A percentile compares a stretch with the other conserved stretches of the same genome.
These are phyloP conservation scores for Geotrupes spiniger DNA, from an alignment of 2,888 invertebrate species.

Conservation along the genomic window DNA sequence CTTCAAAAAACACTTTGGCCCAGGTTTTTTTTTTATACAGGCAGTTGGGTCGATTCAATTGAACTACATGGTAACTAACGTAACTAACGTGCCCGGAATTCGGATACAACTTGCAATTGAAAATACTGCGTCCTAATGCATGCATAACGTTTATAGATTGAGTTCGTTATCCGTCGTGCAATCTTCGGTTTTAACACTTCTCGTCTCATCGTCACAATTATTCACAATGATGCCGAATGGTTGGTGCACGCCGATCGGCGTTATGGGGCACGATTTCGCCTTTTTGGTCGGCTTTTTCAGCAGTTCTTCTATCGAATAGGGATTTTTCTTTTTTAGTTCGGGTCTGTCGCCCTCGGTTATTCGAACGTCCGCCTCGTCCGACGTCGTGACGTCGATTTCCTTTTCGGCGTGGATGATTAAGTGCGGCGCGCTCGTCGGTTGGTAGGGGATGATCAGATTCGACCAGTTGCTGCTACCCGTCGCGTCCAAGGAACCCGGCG, in stretches of 20 bases:
- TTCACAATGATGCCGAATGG: constrained; percentile 31
- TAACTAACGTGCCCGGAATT: too few species aligned
- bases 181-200: too few species aligned
- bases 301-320: constrained; percentile 84
- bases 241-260: constrained; percentile 29
- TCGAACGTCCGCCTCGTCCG: constrained; percentile 31
- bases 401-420: constrained; percentile 15
- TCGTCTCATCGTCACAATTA: constrained; percentile 10
- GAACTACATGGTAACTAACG: too few species aligned
- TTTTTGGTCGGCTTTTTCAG: constrained; percentile 76
- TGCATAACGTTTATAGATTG: too few species aligned
- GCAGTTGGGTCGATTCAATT: too few species aligned
- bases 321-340: constrained; percentile 65
- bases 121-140: too few species aligned
- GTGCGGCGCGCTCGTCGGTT: constrained; percentile 44
- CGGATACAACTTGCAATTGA: too few species aligned
- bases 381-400: constrained; percentile 22
- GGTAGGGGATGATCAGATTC: constrained; percentile 58
- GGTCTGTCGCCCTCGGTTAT: constrained; percentile 33
- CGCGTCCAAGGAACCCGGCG: constrained; percentile 45
- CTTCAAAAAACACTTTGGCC: too few species aligned
- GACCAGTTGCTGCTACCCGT: constrained; percentile 52
- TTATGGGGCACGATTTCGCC: constrained; percentile 38
- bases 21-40: too few species aligned
- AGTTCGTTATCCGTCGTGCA: too few species aligned